Evolutionary conservation across 1,140 invertebrate genomes (phyloP).

Genomic region (Sycophaga agraensis): DNA sequence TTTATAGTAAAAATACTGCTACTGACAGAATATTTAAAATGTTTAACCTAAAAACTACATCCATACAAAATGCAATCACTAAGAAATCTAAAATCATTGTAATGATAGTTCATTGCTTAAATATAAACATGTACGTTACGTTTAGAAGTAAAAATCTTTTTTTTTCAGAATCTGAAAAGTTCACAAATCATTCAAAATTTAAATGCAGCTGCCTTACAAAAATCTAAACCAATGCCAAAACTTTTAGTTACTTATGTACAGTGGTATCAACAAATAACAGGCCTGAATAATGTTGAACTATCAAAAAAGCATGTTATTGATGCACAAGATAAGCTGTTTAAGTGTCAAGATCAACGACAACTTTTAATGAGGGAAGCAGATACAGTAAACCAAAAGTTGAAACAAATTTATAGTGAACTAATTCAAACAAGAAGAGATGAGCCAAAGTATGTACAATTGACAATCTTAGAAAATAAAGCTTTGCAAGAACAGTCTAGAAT

Average conservation of each 20-base stretch:
- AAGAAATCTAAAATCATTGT: constrained; percentile 44
- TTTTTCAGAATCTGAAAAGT: constrained; percentile 40
- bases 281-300: constrained; percentile 46
- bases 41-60: constrained; percentile 38
- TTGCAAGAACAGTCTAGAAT: constrained; percentile 47
- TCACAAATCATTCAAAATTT: constrained; percentile 45
- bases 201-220: constrained; percentile 33
- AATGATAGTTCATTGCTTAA: constrained; percentile 38
- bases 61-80: constrained; percentile 37
- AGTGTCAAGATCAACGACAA: constrained; percentile 46
- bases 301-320: constrained; percentile 45
- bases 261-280: constrained; percentile 53
- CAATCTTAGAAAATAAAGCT: constrained; percentile 49
- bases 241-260: constrained; percentile 45
- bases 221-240: constrained; percentile 40
- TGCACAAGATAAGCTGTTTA: constrained; percentile 49
- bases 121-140: neutral
- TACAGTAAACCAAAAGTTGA: constrained; percentile 42
- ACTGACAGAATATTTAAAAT: too few species aligned
- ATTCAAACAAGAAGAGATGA: constrained; percentile 48
- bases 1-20: too few species aligned
- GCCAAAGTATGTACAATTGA: constrained; percentile 51
- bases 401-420: constrained; percentile 49
- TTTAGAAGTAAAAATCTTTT: constrained; percentile 6
- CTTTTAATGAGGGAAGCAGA: constrained; percentile 35